Evolutionary conservation across 2,888 invertebrate genomes (phyloP).

Genomic region (Melitaea athalia): DNA sequence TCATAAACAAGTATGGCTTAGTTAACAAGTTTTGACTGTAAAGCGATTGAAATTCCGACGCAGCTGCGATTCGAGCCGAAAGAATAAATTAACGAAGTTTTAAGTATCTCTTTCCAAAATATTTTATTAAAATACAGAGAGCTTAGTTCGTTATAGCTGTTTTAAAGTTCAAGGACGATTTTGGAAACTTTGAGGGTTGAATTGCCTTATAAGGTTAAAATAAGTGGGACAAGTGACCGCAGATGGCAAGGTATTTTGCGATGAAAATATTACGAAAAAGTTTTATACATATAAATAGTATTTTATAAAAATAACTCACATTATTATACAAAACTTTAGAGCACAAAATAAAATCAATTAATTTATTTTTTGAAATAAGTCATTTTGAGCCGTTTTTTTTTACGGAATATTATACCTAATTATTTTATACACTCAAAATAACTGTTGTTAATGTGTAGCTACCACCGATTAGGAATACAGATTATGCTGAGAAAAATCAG

Average conservation of each 20-base stretch:
- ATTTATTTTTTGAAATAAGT: too few relatives aligned
- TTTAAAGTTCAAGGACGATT: conserved; percentile 9
- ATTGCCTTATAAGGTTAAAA: background rate
- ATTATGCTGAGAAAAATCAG: too few relatives aligned
- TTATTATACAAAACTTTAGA: too few relatives aligned
- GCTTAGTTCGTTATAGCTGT: conserved; percentile 6
- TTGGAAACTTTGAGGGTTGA: conserved; percentile 9
- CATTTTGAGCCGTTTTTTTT: too few relatives aligned
- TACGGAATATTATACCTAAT: too few relatives aligned
- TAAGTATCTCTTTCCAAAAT: conserved; percentile 24
- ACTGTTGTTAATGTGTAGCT: too few relatives aligned
- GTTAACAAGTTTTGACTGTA: conserved; percentile 26
- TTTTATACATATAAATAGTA: too few relatives aligned
- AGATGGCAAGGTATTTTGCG: background rate
- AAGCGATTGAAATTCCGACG: conserved; percentile 29
- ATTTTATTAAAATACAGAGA: conserved; percentile 24
- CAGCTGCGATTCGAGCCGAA: conserved; percentile 25
- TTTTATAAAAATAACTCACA: too few relatives aligned
- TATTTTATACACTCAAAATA: too few relatives aligned
- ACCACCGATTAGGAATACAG: too few relatives aligned
- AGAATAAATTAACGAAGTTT: conserved; percentile 38
- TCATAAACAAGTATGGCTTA: conserved; percentile 28
- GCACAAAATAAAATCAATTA: too few relatives aligned
- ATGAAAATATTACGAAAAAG: too few relatives aligned
- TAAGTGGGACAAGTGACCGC: background rate